Base-by-base conservation (phyloP, 2,888 invertebrate species). In the Tiphia femorata region DNA sequence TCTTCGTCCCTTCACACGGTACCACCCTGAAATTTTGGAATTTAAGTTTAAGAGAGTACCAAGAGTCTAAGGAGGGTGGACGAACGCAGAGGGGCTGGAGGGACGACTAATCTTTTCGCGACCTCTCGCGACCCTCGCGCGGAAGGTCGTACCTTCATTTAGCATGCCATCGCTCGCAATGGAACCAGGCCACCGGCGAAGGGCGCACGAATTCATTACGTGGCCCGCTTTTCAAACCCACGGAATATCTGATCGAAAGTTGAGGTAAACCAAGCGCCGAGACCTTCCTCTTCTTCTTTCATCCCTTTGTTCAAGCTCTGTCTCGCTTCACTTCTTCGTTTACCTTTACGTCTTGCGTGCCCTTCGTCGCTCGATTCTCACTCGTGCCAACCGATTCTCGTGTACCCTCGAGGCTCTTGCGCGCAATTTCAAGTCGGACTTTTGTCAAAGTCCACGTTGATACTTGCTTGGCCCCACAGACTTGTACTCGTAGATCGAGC, bases 151-250 rank as follows among this genome's bases (percentile, higher is more conserved):
- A 61, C 65, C 65, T 70, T 63, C 67, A 51, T 65, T 65, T 70
- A 67, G 65, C 67, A 52, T 63, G 65, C 42, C 67, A 53, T 67
- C 54, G 61, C 49, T 48, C 52, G 49, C 61, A 70, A 70, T 42
- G 65, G 61, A 70, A 70, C 67, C 65, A 70, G 70, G 70, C 58
- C 70, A 67, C 54, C 61, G 61, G 49, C 61, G 70, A 70, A 70
- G 70, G 70, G 70, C 70, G 61, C 61, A 64, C 67, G 70, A 70
- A 70, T 70, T 70, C 65, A 70, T 70, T 70, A 70, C 57, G 62
- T 57, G 67, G 67, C 64, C 64, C 70, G 64, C 58, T 68, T 68
- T 58, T 57, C 66, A 53, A 64, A 62, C 53, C 53, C 49, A n/a
- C 59, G 53, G 58, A 58, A 64, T 48, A 59, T 61, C 64, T 69